Evolutionary conservation across 64 coral and sea anemone genomes (phyloP), one percentile per base, ranked within the genome.

Genomic region (Pocillopora verrucosa): DNA sequence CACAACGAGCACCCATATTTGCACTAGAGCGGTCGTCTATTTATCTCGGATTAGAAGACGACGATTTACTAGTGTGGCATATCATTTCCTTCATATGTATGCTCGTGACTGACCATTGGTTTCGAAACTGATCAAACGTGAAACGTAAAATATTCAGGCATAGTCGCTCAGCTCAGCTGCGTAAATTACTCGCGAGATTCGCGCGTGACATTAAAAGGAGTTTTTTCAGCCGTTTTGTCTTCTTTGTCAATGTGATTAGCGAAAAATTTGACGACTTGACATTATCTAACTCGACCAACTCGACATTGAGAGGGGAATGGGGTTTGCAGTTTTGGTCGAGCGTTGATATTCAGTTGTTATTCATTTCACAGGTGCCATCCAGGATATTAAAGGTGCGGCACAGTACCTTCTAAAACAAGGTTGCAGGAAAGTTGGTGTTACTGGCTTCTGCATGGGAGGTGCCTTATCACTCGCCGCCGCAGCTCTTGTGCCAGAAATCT

Each of bases 381-480:
- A 92, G 74, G 91, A 92, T 22, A 92, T 92, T 45, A 20, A 75
- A 61, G 93, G 88, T 10, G 93, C 93, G 11, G 89, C 93, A 13
- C 56, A 80, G 36, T 95, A 67, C 34, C 79, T 95, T 19, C 83
- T 95, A 15, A 58, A 68, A 11, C 64, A 75, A 38, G 93, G 93
- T 16, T 95, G 93, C 60, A 91, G 80, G 14, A 95, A 95, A 59
- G 89, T 95, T 15, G 93, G 93, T 24, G 72, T 95, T 13, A 95
- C 93, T 0, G 93, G 93, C 9, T 95, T 95, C 84, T 95, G 93
- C 65, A 95, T 95, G 93, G 93, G 93, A 16, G 93, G 93, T 0
- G 73, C 93, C 10, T 58, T 95, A 0, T 82, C 76, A 4, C 60
- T 95, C 9, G 93, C 93, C 11, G 83, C 93, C 1, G 93, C 93